Percentiles rank a stretch among this genome's conserved stretches.
These are phyloP conservation scores for Oreochromis aureus DNA, from an alignment of 2,113 vertebrate genomes.

Conservation along the genomic window DNA sequence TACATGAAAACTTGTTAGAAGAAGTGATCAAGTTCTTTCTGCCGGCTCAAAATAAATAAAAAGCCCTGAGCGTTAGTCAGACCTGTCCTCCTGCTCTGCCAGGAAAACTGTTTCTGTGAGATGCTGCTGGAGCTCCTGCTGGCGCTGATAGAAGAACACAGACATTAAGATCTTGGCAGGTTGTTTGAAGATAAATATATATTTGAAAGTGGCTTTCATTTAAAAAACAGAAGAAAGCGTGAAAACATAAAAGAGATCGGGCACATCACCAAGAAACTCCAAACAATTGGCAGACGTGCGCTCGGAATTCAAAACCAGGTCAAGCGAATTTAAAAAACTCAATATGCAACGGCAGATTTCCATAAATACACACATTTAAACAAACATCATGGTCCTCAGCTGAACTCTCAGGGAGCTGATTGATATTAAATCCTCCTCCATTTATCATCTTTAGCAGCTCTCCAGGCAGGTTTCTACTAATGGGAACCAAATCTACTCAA, in stretches of 20 bases:
- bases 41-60: not conserved
- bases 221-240: not conserved
- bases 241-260: not conserved
- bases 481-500: not conserved
- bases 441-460: not conserved
- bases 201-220: not conserved
- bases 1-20: fast-evolving
- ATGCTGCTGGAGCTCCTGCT: not conserved
- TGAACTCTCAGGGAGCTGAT: not conserved
- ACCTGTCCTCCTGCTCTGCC: not conserved
- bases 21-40: not conserved
- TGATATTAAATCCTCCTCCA: not conserved
- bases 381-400: not conserved
- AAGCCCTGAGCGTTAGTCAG: not conserved
- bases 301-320: not conserved
- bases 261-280: not conserved
- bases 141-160: not conserved
- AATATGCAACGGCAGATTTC: fast-evolving
- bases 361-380: not conserved
- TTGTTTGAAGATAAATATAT: not conserved
- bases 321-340: not conserved
- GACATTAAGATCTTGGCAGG: not conserved
- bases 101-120: not conserved
- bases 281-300: not conserved
- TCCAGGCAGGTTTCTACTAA: not conserved